A percentile compares a stretch with the other conserved stretches of the same genome.
Evolutionary conservation across 1,140 invertebrate genomes (phyloP).

Genomic region (Chymomyza costata): DNA sequence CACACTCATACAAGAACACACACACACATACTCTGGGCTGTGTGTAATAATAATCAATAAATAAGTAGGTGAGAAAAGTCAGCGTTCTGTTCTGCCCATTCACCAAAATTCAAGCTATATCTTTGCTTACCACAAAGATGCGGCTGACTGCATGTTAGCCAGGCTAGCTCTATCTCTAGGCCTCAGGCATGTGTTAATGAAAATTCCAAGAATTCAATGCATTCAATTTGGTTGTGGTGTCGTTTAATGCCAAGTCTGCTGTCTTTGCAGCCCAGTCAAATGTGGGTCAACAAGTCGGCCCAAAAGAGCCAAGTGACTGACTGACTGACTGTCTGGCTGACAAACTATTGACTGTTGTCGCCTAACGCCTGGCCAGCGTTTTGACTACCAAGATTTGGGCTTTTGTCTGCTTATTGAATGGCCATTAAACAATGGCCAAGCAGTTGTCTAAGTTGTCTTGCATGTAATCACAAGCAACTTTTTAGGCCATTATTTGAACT

Average conservation of each 20-base stretch:
- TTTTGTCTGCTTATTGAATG: slow-evolving; percentile 58
- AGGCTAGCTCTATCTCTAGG: too few species aligned
- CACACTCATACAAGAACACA: too few species aligned
- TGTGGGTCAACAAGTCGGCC: slow-evolving; percentile 61
- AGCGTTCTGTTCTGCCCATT: slow-evolving; percentile 36
- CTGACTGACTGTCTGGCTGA: slow-evolving; percentile 15
- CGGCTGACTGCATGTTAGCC: neutral
- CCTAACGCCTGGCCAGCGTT: slow-evolving; percentile 40
- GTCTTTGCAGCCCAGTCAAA: slow-evolving; percentile 32
- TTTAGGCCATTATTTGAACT: neutral
- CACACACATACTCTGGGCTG: too few species aligned
- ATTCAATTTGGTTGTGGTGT: neutral
- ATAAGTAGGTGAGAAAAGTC: slow-evolving; percentile 63
- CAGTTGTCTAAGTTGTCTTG: neutral
- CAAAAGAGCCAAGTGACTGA: slow-evolving; percentile 3
- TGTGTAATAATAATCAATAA: slow-evolving; percentile 31
- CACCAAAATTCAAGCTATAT: slow-evolving; percentile 40
- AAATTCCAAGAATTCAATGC: slow-evolving; percentile 60
- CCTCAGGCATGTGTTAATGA: slow-evolving; percentile 72
- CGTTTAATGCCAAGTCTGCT: slow-evolving; percentile 8
- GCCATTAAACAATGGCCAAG: slow-evolving; percentile 61
- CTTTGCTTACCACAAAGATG: slow-evolving; percentile 14
- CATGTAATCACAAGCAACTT: too few species aligned
- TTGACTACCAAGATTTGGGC: slow-evolving; percentile 49
- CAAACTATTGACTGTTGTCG: slow-evolving; percentile 41